phyloP scores from a whole-genome alignment of 2,113 vertebrate species.

The Menura novaehollandiae region DNA sequence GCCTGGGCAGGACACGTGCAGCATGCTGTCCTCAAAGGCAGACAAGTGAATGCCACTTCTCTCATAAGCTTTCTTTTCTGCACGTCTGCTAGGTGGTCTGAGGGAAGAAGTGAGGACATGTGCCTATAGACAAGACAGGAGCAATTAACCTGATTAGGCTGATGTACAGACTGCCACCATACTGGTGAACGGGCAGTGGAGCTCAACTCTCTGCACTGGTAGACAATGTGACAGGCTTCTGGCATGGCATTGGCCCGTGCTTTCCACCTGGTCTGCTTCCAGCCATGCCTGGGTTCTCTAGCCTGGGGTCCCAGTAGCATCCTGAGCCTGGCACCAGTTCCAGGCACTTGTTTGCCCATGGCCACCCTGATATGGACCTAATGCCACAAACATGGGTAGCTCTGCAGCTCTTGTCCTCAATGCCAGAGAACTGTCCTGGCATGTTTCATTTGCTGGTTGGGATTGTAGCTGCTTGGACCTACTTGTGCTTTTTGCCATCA shows the following conservation, averaged over 20 bases:
- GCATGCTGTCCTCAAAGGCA: neutral
- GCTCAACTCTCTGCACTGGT: neutral
- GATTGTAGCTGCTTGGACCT: neutral
- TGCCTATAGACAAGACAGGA: neutral
- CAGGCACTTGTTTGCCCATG: neutral
- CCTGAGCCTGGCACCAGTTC: neutral
- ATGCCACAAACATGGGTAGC: fast-evolving
- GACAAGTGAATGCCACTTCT: neutral
- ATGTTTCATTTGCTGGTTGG: neutral
- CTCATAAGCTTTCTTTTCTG: neutral
- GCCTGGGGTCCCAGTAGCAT: neutral
- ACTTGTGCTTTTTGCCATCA: neutral
- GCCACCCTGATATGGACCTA: neutral
- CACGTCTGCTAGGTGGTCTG: neutral
- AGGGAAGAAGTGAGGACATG: neutral
- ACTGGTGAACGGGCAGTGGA: fast-evolving
- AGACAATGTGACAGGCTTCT: neutral
- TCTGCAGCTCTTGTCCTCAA: neutral
- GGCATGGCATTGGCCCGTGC: fast-evolving
- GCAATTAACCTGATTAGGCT: neutral
- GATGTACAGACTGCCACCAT: fast-evolving
- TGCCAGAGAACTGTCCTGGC: neutral
- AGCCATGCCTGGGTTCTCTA: neutral
- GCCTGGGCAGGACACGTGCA: neutral
- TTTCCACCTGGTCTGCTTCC: neutral